A percentile compares a stretch with the other conserved stretches of the same genome.
Evolutionary conservation across 2,113 vertebrate genomes (phyloP).

Genomic region (Murina feae): DNA sequence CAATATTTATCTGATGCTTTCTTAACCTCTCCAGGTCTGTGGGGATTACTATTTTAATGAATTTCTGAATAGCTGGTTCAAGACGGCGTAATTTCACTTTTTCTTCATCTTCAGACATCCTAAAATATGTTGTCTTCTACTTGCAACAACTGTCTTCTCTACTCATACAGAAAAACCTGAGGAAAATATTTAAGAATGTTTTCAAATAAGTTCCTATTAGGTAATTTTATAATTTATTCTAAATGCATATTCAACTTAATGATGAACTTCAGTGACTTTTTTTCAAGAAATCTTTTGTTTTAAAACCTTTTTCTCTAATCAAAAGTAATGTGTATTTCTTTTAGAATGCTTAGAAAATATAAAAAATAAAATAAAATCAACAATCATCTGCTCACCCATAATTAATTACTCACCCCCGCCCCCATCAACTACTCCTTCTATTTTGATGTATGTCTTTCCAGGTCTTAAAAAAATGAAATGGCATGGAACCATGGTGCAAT

Average conservation of each 20-base stretch:
- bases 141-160: constrained; percentile 46
- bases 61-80: constrained; percentile 94
- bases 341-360: constrained; percentile 33
- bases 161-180: constrained; percentile 66
- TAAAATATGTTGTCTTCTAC: constrained; percentile 63
- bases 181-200: constrained; percentile 38
- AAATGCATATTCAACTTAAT: constrained; percentile 12
- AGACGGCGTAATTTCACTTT: constrained; percentile 93
- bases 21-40: constrained; percentile 96
- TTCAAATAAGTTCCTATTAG: not conserved
- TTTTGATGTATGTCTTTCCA: constrained; percentile 20
- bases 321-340: not conserved
- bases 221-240: constrained; percentile 35
- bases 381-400: not conserved
- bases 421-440: not conserved
- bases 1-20: constrained; percentile 96
- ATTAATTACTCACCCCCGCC: not conserved
- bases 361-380: constrained; percentile 25
- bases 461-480: not conserved
- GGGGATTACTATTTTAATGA: constrained; percentile 96
- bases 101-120: constrained; percentile 90
- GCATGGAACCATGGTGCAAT: too few relatives aligned
- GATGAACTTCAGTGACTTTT: constrained; percentile 14
- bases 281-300: constrained; percentile 28
- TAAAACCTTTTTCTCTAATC: constrained; percentile 9